phyloP scores from a whole-genome alignment of 2,113 vertebrate species.

The Hydrolagus affinis region DNA sequence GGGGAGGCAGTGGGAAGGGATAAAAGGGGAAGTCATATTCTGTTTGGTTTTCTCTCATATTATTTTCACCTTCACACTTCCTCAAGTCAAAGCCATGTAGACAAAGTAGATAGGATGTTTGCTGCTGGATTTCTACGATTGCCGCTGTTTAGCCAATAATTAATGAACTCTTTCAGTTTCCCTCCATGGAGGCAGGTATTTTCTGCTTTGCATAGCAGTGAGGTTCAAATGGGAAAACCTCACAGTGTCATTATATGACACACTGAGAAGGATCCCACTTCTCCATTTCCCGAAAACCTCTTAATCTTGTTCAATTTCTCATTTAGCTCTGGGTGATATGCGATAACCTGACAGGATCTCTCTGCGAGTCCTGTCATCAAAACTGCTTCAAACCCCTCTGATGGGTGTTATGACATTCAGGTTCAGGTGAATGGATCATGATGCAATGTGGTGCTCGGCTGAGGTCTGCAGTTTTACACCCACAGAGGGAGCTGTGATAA shows the following conservation, averaged over 20 bases:
- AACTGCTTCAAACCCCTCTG: background rate
- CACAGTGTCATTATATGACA: background rate
- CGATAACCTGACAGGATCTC: background rate
- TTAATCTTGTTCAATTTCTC: background rate
- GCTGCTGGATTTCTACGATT: background rate
- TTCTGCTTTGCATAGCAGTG: background rate
- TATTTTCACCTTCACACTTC: no score
- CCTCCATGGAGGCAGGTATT: no score
- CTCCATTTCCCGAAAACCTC: background rate
- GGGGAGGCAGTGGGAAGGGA: no score
- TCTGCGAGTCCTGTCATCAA: background rate
- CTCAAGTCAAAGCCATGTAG: background rate
- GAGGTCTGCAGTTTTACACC: background rate
- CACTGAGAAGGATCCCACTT: background rate
- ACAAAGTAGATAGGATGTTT: background rate
- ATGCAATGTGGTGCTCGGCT: background rate
- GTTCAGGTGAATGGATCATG: background rate
- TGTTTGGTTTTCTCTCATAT: no score
- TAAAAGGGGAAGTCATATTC: no score
- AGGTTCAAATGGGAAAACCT: background rate
- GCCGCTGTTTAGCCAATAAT: background rate
- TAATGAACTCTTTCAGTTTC: background rate
- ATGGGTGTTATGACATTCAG: no score
- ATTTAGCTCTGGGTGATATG: no score
- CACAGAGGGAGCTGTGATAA: background rate